A percentile compares a stretch with the other conserved stretches of the same genome.
Evolutionary conservation across 2,888 invertebrate genomes (phyloP).

Genomic region (Zhuqinia jingwanae): DNA sequence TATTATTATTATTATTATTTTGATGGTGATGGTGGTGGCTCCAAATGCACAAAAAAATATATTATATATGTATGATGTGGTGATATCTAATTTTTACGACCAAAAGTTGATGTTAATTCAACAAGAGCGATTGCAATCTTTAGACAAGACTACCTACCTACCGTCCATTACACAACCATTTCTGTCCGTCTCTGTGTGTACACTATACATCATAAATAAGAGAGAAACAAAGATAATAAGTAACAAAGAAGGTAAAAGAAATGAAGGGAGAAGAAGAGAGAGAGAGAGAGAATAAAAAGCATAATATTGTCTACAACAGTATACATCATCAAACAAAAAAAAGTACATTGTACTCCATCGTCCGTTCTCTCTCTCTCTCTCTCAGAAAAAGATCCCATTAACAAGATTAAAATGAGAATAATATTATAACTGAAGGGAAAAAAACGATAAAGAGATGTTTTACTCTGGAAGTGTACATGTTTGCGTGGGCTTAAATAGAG

Average conservation of each 20-base stretch:
- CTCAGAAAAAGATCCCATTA: conserved; percentile 64
- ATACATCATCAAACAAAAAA: not conserved
- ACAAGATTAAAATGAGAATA: conserved; percentile 56
- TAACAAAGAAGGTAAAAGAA: not conserved
- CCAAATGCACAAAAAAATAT: too few relatives aligned
- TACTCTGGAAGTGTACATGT: conserved; percentile 58
- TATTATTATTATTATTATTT: too few relatives aligned
- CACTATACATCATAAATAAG: not conserved
- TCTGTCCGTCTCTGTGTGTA: too few relatives aligned
- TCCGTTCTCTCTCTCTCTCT: too few relatives aligned
- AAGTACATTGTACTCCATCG: conserved; percentile 54
- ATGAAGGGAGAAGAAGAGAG: conserved; percentile 23
- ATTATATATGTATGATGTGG: conserved; percentile 25
- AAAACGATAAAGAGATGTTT: conserved; percentile 51
- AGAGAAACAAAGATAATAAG: too few relatives aligned
- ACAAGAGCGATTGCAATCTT: conserved; percentile 65
- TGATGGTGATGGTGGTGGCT: not conserved
- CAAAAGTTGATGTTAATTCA: conserved; percentile 64
- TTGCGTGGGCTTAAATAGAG: conserved; percentile 59
- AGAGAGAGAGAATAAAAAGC: conserved; percentile 12
- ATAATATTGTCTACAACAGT: conserved; percentile 9
- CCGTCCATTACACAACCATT: conserved; percentile 16
- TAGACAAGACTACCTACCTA: conserved; percentile 50
- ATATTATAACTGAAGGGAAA: not conserved
- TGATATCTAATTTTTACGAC: conserved; percentile 60